Evolutionary conservation across 1,140 invertebrate genomes (phyloP), one percentile per base, ranked within the genome.

Genomic region (Meloidogyne chitwoodi): DNA sequence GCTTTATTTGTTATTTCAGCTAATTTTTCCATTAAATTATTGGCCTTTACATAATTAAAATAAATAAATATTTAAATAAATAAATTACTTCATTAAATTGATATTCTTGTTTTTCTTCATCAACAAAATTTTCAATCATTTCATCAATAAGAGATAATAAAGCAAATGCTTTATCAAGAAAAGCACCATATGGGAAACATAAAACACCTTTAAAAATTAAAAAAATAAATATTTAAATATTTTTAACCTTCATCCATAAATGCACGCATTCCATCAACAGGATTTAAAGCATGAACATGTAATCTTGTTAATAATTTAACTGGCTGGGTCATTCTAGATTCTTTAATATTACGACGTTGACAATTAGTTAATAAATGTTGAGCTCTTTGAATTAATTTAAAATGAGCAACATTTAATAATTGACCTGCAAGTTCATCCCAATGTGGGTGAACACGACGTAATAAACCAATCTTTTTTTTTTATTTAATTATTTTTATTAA

Each of bases 241-340:
- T 61, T 29, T 34, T 27, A 71, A 84, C 83, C 85, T 82, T 86
- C 85, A 69, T 86, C 85, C 79, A 86, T 79, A 22, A 81, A 80
- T 3, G 86, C 84, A 64, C 85, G 72, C 74, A 86, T 75, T n/a
- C 83, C 74, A 77, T 86, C 85, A 22, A 86, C 84, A 3, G 84
- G 85, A 79, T 86, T 86, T n/a, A 86, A 65, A 48, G 87, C 81
- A 66, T 87, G 83, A 6, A 87, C 81, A 73, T 86, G 85, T 34
- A 86, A 77, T 22, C 83, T 83, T 8, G 85, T 86, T 8, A 86
- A 63, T 22, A 85, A 76, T 65, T 79, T 76, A 62, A 79, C 76
- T 34, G 76, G 79, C 24, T 78, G 74, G 14, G 66, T 56, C 14
- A 85, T 69, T 41, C 74, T 71, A 26, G 71, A 63, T 56, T 85